These are phyloP conservation scores for Strigamia maritima DNA, from an alignment of 2,888 invertebrate genomes.

Conservation along the genomic window DNA sequence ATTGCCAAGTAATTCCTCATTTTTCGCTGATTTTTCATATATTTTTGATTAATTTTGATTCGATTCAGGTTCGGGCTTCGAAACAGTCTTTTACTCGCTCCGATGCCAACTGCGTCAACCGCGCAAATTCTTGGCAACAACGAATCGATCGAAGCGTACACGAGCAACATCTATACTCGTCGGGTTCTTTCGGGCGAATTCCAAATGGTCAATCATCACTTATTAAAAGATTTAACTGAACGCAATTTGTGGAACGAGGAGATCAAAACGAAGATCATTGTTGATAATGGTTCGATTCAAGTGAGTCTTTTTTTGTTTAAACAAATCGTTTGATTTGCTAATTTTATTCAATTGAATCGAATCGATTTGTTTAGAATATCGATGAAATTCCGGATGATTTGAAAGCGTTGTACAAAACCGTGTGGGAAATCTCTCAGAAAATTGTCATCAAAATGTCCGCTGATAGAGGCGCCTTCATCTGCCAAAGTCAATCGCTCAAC, in stretches of 20 bases:
- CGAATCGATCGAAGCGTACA: constrained; percentile 97
- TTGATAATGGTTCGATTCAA: constrained; percentile 86
- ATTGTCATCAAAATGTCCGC: constrained; percentile 93
- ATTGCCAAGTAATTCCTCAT: constrained; percentile 60
- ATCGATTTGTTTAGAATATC: constrained; percentile 61
- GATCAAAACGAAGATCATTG: constrained; percentile 91
- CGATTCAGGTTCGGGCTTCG: constrained; percentile 70
- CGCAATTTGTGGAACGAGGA: constrained; percentile 87
- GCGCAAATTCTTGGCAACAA: constrained; percentile 99
- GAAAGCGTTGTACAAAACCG: constrained; percentile 87
- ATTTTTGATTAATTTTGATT: background rate
- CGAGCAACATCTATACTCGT: constrained; percentile 92
- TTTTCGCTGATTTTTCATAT: background rate
- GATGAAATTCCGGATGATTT: constrained; percentile 78
- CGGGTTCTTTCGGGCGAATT: constrained; percentile 94
- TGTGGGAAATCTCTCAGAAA: constrained; percentile 96
- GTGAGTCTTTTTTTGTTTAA: constrained; percentile 49
- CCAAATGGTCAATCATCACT: constrained; percentile 84
- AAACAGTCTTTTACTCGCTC: constrained; percentile 89
- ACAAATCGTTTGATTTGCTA: background rate
- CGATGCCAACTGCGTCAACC: constrained; percentile 99
- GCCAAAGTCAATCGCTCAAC: constrained; percentile 97
- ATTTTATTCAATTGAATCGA: background rate
- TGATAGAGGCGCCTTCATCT: constrained; percentile 95
- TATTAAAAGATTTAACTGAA: constrained; percentile 88